These are phyloP conservation scores for Eptatretus burgeri DNA, from an alignment of 2,113 vertebrate genomes.

Conservation along the genomic window DNA sequence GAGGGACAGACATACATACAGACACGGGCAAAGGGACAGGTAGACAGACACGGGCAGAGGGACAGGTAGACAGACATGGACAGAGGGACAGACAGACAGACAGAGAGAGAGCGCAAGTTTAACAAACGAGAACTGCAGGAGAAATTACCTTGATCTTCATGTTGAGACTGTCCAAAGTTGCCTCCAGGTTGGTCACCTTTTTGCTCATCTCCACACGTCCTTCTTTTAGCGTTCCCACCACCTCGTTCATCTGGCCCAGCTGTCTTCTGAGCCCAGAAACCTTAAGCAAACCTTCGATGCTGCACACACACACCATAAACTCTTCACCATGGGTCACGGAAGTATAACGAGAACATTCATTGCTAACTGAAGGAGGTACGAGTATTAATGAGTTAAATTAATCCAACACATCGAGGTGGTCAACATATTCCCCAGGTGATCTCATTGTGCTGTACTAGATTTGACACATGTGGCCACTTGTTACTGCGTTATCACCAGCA, in stretches of 20 bases:
- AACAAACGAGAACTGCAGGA: not conserved
- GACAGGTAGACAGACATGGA: too few relatives aligned
- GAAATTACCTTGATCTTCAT: slow-evolving; percentile 49
- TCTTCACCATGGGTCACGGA: too few relatives aligned
- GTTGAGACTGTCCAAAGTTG: slow-evolving; percentile 34
- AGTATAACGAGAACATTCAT: not conserved
- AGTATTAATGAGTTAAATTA: not conserved
- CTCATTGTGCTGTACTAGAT: too few relatives aligned
- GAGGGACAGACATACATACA: too few relatives aligned
- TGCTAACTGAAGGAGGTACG: not conserved
- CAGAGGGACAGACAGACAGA: too few relatives aligned
- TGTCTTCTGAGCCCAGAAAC: slow-evolving; percentile 42
- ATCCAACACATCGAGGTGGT: not conserved
- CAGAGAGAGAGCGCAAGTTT: too few relatives aligned
- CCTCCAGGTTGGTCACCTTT: slow-evolving; percentile 43
- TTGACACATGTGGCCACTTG: too few relatives aligned
- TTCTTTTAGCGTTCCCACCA: slow-evolving; percentile 51
- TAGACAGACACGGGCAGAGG: too few relatives aligned
- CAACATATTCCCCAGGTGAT: too few relatives aligned
- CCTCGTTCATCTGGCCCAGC: slow-evolving; percentile 50
- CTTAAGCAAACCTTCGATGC: slow-evolving; percentile 63
- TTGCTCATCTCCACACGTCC: slow-evolving; percentile 51
- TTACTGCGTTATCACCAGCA: too few relatives aligned
- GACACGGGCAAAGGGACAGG: too few relatives aligned
- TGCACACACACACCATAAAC: slow-evolving; percentile 13